Base-by-base conservation (phyloP, 2,113 vertebrate species). In the Carassius carassius region DNA sequence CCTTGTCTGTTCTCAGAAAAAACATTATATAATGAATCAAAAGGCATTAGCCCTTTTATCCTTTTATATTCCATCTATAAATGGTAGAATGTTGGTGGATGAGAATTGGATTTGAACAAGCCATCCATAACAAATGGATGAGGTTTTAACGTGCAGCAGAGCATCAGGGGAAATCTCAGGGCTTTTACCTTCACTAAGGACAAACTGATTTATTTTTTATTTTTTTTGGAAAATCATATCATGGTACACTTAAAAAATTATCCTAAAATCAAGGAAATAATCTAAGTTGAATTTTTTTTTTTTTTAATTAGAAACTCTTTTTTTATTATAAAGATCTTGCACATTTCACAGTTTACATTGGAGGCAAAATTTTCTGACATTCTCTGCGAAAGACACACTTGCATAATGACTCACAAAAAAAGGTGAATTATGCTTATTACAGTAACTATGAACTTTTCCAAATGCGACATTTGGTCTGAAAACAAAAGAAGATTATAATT, bases 21-120 rank as follows among this genome's bases (percentile, higher is more conserved):
- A 87, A 86, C 92, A 91, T 94, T 92, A 93, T 88, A 89, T 92
- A 93, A 94, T 91, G 90, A 91, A 91, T 92, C 90, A 87, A 90
- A 89, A 89, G 90, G 91, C 87, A 93, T 91, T 91, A 90, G 49
- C 72, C 86, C 80, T 84, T 89, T 92, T 85, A 92, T 90, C 91
- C 87, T 67, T 86, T 89, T 87, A 88, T 88, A 49, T 35, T 88
- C 44, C 87, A 86, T 90, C 85, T 75, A 89, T 84, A 89, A 89
- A 87, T 89, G 88, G 84, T 89, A 91, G 87, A 56, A 21, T 60
- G 88, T 86, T 88, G 81, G 83, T 76, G 63, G 84, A 91, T 90
- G 89, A 85, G 89, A 92, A 93, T 90, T 88, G 90, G 92, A 94
- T 90, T 89, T 87, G 65, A 77, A 86, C 76, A 84, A 88, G 83